Evolutionary conservation across 2,113 vertebrate genomes (phyloP), one percentile per base, ranked within the genome.

Genomic region (Struthidea cinerea): DNA sequence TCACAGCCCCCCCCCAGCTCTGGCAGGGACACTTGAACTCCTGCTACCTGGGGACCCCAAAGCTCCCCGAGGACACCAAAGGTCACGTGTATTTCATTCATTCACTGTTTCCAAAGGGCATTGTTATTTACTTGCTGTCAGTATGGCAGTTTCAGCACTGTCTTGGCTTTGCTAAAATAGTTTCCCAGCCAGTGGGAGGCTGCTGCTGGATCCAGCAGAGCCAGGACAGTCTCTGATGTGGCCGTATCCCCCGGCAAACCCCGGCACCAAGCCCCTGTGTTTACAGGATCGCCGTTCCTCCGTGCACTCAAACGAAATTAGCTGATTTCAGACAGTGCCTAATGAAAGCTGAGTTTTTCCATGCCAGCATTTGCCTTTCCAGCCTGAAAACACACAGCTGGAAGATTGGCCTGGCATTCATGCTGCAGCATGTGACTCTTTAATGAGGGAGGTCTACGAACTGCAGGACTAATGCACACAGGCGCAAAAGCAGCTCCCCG

Each of bases 361-460:
- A 20, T 52, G 94, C 91, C 96, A 96, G 91, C 77, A 26, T 83
- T 96, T 1, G 17, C 93, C 70, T 94, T 83, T 63, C 83, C 79
- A 96, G 91, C 83, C 82, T 80, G 71, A 77, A 89, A 96, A 90
- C 87, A 82, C 93, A 82, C 6, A 64, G 86, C 95, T 97, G 94
- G 87, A 75, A 94, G 94, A 68, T 21, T 14, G 17, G 93, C 55
- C 90, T 95, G 94, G 95, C 95, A 67, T 21, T 52, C 67, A 42
- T 57, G 75, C 89, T 94, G 85, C 80, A 95, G 89, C 96, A 96
- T 95, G 94, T 97, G 97, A 97, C 92, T 87, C 21, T 49, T 78
- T 93, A 95, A 96, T 95, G 93, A 95, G 65, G 75, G 80, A 96
- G 70, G 77, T 56, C 96, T 59, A 10, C 26, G 78, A 91, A 47